Percentiles rank a stretch among this genome's conserved stretches.
phyloP scores from a whole-genome alignment of 2,113 vertebrate species.

The Xenopus borealis region DNA sequence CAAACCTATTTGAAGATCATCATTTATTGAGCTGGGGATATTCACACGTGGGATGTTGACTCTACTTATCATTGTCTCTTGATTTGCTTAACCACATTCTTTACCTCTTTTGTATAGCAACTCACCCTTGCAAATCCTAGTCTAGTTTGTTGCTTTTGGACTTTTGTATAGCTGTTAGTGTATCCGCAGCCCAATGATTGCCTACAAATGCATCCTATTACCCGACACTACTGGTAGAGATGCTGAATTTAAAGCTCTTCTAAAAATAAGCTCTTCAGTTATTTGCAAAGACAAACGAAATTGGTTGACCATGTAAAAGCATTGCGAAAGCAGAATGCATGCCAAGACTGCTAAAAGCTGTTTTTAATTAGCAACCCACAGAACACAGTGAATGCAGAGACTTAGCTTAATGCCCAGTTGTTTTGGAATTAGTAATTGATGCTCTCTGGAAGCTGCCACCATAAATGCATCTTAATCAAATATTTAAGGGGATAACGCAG shows the following conservation, averaged over 20 bases:
- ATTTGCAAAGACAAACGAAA: conserved; percentile 28
- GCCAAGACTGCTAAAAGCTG: conserved; percentile 40
- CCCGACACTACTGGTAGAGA: neutral
- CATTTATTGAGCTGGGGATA: too few relatives aligned
- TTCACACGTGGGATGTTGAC: too few relatives aligned
- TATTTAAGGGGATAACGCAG: neutral
- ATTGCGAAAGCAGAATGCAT: neutral
- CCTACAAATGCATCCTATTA: neutral
- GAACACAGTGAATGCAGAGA: conserved; percentile 31
- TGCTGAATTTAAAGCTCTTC: neutral
- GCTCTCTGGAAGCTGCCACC: neutral
- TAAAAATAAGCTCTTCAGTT: conserved; percentile 9
- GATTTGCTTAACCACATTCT: too few relatives aligned
- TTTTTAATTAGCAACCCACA: conserved; percentile 37
- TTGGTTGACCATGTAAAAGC: conserved; percentile 25
- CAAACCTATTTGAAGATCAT: too few relatives aligned
- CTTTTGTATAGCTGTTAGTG: neutral
- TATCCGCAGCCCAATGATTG: neutral
- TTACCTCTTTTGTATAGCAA: too few relatives aligned
- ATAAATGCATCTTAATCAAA: conserved; percentile 8
- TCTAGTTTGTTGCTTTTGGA: neutral
- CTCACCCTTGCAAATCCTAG: too few relatives aligned
- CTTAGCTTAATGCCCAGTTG: conserved; percentile 26
- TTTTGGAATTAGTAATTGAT: conserved; percentile 39
- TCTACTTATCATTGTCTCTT: too few relatives aligned